Conservation (phyloP, 2,113 vertebrate genomes). For the Callopanchax toddi region DNA sequence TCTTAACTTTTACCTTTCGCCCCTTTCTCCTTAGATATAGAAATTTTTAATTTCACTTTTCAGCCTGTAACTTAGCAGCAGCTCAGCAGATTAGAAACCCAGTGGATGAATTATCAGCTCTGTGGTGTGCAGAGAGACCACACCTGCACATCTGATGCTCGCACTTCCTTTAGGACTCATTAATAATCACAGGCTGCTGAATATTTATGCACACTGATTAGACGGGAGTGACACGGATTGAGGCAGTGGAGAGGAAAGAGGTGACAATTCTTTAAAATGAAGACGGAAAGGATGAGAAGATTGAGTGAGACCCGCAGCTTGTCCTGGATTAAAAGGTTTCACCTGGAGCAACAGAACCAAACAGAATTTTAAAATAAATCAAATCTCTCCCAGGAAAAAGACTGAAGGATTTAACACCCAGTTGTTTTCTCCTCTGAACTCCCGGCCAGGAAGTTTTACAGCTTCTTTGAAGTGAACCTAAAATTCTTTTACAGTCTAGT, state of each 20-base stretch:
- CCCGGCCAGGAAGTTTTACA: slow-evolving; percentile 25
- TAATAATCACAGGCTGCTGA: slow-evolving; percentile 66
- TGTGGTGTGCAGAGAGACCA: slow-evolving; percentile 39
- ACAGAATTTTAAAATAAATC: slow-evolving; percentile 24
- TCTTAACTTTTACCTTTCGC: slow-evolving; percentile 33
- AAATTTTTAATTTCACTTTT: slow-evolving; percentile 5
- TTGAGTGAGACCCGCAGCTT: slow-evolving; percentile 9
- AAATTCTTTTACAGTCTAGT: slow-evolving; percentile 11
- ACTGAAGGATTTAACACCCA: slow-evolving; percentile 46
- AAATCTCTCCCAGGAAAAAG: slow-evolving; percentile 34
- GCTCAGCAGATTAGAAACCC: slow-evolving; percentile 32
- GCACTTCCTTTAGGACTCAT: slow-evolving; percentile 57
- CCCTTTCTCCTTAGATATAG: slow-evolving; percentile 10
- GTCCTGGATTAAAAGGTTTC: slow-evolving; percentile 45
- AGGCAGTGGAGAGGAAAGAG: slow-evolving; percentile 1
- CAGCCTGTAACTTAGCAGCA: slow-evolving; percentile 25
- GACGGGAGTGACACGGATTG: slow-evolving; percentile 33
- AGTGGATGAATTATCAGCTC: slow-evolving; percentile 44
- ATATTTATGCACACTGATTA: slow-evolving; percentile 63
- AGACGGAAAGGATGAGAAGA: slow-evolving; percentile 1
- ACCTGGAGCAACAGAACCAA: slow-evolving; percentile 21
- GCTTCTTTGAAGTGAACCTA: slow-evolving; percentile 57
- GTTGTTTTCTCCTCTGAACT: slow-evolving; percentile 29
- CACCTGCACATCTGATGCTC: slow-evolving; percentile 27
- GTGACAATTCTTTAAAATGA: slow-evolving; percentile 33